phyloP scores from a whole-genome alignment of 2,113 vertebrate genomes.

The Mandrillus leucophaeus region DNA sequence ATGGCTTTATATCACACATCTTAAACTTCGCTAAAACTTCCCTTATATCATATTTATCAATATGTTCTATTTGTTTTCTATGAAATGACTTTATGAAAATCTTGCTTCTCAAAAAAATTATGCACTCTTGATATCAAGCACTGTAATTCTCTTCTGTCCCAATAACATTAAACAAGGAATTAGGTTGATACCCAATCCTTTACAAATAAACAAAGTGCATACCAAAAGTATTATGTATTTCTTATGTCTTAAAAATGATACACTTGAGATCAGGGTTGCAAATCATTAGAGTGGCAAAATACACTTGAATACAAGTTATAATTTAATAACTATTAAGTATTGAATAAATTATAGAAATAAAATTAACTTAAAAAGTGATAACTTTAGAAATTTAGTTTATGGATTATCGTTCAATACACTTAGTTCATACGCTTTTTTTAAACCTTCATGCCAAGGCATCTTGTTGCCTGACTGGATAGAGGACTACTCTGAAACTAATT shows the following conservation, averaged over 20 bases:
- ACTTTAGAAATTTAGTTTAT: background rate
- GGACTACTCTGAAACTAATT: background rate
- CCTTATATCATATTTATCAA: background rate
- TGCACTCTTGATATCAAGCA: background rate
- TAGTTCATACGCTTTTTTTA: background rate
- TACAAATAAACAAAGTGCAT: background rate
- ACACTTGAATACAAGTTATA: background rate
- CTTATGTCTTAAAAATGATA: conserved; percentile 12
- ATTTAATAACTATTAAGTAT: background rate
- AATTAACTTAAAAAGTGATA: background rate
- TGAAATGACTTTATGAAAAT: background rate
- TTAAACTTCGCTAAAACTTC: background rate
- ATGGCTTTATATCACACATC: background rate
- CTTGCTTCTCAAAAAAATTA: background rate
- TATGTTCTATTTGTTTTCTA: background rate
- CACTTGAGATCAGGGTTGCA: background rate
- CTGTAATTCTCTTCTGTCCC: conserved; percentile 21
- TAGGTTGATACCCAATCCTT: background rate
- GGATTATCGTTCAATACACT: background rate
- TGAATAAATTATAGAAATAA: conserved; percentile 22
- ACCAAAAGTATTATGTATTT: background rate
- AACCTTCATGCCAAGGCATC: background rate
- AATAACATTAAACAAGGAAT: background rate
- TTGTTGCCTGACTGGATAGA: background rate
- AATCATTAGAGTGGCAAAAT: background rate